A percentile compares a stretch with the other conserved stretches of the same genome.
Evolutionary conservation across 2,888 invertebrate species (phyloP).

Genomic region (Apodemia mormo): DNA sequence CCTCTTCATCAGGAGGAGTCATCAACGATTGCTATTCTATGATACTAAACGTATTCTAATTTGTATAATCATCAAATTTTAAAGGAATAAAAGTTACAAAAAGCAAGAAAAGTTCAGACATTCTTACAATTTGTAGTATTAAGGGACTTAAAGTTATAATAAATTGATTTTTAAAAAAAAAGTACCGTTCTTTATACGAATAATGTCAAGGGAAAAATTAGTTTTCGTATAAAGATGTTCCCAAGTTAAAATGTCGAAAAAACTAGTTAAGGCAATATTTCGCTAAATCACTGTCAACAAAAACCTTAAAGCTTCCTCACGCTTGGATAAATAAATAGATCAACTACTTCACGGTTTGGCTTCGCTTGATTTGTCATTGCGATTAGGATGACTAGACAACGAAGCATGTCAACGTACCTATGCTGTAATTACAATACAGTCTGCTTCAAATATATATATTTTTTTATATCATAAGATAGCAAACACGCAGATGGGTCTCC

Average conservation of each 20-base stretch:
- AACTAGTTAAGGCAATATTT: constrained; percentile 20
- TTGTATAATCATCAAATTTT: too few relatives aligned
- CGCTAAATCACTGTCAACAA: constrained; percentile 21
- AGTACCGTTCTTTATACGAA: too few relatives aligned
- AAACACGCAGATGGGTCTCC: too few relatives aligned
- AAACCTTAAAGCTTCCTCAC: constrained; percentile 32
- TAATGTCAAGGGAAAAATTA: neutral
- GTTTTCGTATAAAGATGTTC: constrained; percentile 16
- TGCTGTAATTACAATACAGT: constrained; percentile 18
- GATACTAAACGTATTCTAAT: too few relatives aligned
- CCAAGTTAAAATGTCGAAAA: constrained; percentile 7
- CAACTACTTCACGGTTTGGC: constrained; percentile 30
- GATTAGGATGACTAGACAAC: constrained; percentile 28
- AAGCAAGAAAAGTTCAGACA: too few relatives aligned
- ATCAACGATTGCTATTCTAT: too few relatives aligned
- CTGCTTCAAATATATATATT: constrained; percentile 5
- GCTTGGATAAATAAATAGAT: constrained; percentile 31
- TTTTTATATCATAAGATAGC: too few relatives aligned
- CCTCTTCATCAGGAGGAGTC: too few relatives aligned
- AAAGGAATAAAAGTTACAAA: too few relatives aligned
- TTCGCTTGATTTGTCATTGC: constrained; percentile 28
- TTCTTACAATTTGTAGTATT: too few relatives aligned
- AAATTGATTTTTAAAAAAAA: too few relatives aligned
- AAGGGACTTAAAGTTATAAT: too few relatives aligned
- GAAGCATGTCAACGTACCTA: constrained; percentile 21